A percentile compares a stretch with the other conserved stretches of the same genome.
Evolutionary conservation across 2,797 vertebrate genomes (phyloP).

Genomic region (Tragelaphus oryx): DNA sequence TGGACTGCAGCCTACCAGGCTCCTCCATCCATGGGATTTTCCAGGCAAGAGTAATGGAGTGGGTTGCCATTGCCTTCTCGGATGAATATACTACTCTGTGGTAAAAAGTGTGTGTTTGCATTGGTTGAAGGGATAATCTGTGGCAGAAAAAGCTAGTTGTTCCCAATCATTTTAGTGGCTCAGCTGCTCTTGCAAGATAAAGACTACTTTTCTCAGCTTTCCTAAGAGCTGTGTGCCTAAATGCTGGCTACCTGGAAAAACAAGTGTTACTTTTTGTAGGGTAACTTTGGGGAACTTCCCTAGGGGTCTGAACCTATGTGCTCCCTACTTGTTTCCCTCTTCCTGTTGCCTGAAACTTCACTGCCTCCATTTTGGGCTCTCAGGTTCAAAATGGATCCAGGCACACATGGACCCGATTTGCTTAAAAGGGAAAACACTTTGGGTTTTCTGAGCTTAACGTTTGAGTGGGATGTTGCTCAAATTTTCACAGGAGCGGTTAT

Average conservation of each 20-base stretch:
- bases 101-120: neutral
- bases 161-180: neutral
- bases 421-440: neutral
- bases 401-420: neutral
- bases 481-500: neutral
- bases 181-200: neutral
- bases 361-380: neutral
- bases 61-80: too few relatives aligned
- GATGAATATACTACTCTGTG: neutral
- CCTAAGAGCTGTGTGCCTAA: neutral
- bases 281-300: neutral
- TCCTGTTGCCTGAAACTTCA: neutral
- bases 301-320: neutral
- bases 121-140: neutral
- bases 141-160: neutral
- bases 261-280: neutral
- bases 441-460: neutral
- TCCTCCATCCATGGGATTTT: too few relatives aligned
- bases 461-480: neutral
- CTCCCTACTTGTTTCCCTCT: neutral
- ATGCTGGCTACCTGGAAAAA: neutral
- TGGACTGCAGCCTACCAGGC: too few relatives aligned
- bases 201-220: neutral
- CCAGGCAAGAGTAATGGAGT: too few relatives aligned
- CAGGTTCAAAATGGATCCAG: neutral